Percentiles rank a stretch among this genome's conserved stretches.
Conservation (phyloP, 2,113 vertebrate species). For the Uria aalge region DNA sequence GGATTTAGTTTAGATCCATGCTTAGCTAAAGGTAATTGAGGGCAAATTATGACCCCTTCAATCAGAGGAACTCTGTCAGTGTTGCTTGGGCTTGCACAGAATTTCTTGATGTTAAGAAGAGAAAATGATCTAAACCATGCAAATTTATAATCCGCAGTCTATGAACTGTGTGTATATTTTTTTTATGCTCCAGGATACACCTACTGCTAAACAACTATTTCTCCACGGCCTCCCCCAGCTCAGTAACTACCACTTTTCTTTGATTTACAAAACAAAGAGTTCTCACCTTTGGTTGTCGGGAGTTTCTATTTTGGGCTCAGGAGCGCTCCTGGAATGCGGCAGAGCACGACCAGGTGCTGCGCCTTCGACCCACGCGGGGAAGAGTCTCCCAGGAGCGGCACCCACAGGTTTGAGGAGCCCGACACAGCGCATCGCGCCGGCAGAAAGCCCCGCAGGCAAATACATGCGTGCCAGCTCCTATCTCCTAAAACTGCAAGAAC, state of each 20-base stretch:
- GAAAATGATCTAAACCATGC: not conserved
- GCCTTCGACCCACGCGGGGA: not conserved
- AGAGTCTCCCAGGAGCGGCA: not conserved
- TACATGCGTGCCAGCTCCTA: not conserved
- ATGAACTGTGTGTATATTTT: not conserved
- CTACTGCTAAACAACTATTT: not conserved
- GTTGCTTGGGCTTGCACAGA: not conserved
- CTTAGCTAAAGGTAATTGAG: not conserved
- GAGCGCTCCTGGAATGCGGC: slow-evolving; percentile 26
- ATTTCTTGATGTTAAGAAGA: not conserved
- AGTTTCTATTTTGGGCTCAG: not conserved
- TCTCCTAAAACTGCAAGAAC: not conserved
- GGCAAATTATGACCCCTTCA: not conserved
- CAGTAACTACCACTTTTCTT: not conserved
- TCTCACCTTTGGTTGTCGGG: not conserved
- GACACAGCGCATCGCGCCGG: not conserved
- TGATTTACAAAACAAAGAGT: slow-evolving; percentile 7
- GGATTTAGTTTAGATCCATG: not conserved
- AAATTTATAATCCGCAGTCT: not conserved
- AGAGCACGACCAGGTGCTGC: not conserved
- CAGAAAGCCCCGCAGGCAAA: not conserved
- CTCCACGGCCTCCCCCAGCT: not conserved
- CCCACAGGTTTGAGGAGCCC: not conserved
- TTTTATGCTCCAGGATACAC: not conserved
- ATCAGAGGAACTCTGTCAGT: not conserved